Evolutionary conservation across 2,888 invertebrate species (phyloP).

Genomic region (Drosophila nigricruria): DNA sequence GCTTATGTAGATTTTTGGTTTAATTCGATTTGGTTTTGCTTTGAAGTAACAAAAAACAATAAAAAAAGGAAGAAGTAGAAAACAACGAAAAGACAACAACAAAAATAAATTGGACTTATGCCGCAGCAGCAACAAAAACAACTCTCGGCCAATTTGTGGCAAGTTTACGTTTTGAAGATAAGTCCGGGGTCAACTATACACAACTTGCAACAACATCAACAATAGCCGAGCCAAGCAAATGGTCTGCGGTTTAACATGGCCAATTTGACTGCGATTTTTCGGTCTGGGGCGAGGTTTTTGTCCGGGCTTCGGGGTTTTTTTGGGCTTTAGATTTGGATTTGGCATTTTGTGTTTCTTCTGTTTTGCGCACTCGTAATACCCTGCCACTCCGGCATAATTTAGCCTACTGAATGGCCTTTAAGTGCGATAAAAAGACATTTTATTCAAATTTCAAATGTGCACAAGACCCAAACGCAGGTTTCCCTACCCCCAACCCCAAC

Average conservation of each 20-base stretch:
- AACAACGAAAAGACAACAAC: constrained; percentile 31
- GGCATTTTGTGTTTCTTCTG: constrained; percentile 32
- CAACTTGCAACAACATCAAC: constrained; percentile 62
- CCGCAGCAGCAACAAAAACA: constrained; percentile 51
- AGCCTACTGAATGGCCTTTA: constrained; percentile 75
- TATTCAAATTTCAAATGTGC: constrained; percentile 71
- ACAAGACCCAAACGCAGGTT: constrained; percentile 15
- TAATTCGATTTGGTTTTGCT: constrained; percentile 76
- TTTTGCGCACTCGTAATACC: constrained; percentile 57
- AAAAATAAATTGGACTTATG: constrained; percentile 78
- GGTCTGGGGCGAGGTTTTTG: constrained; percentile 23
- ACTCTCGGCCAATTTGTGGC: constrained; percentile 73
- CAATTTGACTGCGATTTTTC: constrained; percentile 75
- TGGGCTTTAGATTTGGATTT: constrained; percentile 31
- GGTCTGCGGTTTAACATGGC: constrained; percentile 75
- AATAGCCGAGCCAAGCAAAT: constrained; percentile 54
- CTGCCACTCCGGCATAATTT: constrained; percentile 63
- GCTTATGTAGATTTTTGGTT: constrained; percentile 75
- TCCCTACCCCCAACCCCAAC: neutral
- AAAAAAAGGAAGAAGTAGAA: constrained; percentile 32
- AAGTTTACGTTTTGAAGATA: constrained; percentile 74
- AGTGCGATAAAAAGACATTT: constrained; percentile 77
- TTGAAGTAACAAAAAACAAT: constrained; percentile 45
- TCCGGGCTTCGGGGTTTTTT: neutral
- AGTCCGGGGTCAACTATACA: constrained; percentile 76